A percentile compares a stretch with the other conserved stretches of the same genome.
phyloP scores from a whole-genome alignment of 2,797 vertebrate genomes.

The Sphaeramia orbicularis region DNA sequence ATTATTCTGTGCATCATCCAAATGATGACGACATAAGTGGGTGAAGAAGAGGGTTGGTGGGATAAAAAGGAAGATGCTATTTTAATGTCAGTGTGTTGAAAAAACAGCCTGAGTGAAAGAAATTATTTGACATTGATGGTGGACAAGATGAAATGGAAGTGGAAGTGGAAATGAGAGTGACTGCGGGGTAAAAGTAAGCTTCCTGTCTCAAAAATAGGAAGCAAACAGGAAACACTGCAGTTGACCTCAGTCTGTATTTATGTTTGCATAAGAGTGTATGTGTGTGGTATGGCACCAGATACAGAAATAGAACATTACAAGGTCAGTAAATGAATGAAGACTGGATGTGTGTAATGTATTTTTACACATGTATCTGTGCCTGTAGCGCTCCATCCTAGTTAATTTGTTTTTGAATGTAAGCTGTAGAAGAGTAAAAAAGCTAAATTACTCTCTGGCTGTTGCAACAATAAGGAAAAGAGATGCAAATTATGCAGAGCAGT shows the following conservation, averaged over 20 bases:
- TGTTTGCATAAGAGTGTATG: neutral
- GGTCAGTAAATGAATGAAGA: neutral
- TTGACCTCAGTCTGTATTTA: constrained; percentile 49
- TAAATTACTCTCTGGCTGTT: neutral
- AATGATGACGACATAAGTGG: neutral
- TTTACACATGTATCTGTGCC: neutral
- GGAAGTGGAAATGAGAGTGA: constrained; percentile 27
- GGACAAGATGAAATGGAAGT: constrained; percentile 5
- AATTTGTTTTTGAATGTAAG: neutral
- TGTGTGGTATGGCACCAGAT: constrained; percentile 31
- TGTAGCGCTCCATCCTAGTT: neutral
- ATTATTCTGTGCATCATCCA: too few relatives aligned
- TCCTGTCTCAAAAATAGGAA: constrained; percentile 52
- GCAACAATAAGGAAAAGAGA: constrained; percentile 1
- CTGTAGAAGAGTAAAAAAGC: neutral
- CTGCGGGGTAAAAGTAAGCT: neutral
- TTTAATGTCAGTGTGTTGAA: neutral
- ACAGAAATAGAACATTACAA: neutral
- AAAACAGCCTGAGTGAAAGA: neutral
- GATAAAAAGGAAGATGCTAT: neutral
- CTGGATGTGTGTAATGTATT: neutral
- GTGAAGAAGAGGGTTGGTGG: too few relatives aligned
- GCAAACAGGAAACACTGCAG: constrained; percentile 63
- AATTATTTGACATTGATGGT: neutral
- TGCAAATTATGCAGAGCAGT: neutral